phyloP scores from a whole-genome alignment of 1,140 invertebrate species.

The Drosophila insularis region DNA sequence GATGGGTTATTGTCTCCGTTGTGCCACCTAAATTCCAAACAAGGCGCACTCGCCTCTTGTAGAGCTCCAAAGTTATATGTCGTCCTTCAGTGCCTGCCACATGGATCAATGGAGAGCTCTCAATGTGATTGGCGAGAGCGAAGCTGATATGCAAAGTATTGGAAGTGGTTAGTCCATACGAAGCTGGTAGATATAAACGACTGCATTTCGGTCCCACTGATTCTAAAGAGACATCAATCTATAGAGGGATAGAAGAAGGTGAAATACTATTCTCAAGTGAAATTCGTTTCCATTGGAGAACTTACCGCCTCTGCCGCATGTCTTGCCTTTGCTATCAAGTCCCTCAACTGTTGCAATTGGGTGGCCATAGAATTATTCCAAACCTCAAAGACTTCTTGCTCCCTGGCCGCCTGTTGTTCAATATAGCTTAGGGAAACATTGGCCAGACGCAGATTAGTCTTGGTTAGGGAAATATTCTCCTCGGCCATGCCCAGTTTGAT shows the following conservation, averaged over 20 bases:
- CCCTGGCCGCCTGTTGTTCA: constrained; percentile 83
- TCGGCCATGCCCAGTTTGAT: constrained; percentile 83
- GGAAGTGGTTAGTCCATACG: constrained; percentile 87
- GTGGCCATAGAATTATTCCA: constrained; percentile 86
- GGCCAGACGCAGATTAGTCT: constrained; percentile 73
- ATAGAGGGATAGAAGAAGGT: constrained; percentile 46
- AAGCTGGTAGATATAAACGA: constrained; percentile 87
- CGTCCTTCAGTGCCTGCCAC: constrained; percentile 84
- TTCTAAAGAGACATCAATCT: constrained; percentile 92
- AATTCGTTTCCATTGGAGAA: constrained; percentile 10
- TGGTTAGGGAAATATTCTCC: constrained; percentile 75
- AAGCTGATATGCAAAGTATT: constrained; percentile 88
- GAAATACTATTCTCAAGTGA: too few species aligned
- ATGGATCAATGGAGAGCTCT: constrained; percentile 82
- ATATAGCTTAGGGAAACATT: constrained; percentile 84
- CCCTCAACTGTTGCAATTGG: constrained; percentile 87
- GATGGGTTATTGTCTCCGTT: constrained; percentile 86
- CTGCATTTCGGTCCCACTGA: constrained; percentile 87
- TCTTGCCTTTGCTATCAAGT: constrained; percentile 89
- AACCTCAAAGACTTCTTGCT: constrained; percentile 84
- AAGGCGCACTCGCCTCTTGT: constrained; percentile 88
- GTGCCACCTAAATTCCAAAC: constrained; percentile 91
- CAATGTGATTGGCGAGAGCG: constrained; percentile 84
- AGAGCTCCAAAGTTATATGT: constrained; percentile 91
- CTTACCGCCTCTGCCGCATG: constrained; percentile 91